A percentile compares a stretch with the other conserved stretches of the same genome.
Conservation (phyloP, 2,797 vertebrate genomes). For the Helostoma temminkii region DNA sequence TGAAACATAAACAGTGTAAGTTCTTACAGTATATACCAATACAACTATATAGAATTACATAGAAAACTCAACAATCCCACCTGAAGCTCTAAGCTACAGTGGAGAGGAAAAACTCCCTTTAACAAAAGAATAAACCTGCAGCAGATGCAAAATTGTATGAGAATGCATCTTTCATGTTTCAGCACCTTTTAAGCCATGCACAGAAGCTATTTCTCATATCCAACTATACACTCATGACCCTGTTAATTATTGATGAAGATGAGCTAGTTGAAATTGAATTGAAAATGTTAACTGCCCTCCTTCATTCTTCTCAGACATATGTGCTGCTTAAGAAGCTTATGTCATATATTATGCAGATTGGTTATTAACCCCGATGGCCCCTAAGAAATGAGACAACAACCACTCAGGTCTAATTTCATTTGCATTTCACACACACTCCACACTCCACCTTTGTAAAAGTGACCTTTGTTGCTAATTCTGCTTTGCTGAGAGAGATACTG, state of each 20-base stretch:
- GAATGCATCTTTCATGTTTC: too few species aligned
- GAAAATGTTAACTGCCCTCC: slow-evolving; percentile 3
- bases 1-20: neutral
- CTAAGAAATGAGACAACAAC: slow-evolving; percentile 24
- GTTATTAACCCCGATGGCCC: slow-evolving; percentile 36
- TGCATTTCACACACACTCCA: neutral
- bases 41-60: too few species aligned
- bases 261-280: slow-evolving; percentile 17
- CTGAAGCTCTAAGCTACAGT: too few species aligned
- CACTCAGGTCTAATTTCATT: slow-evolving; percentile 15
- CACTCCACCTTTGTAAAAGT: neutral
- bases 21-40: too few species aligned
- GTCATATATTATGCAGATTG: slow-evolving; percentile 30
- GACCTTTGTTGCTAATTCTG: neutral
- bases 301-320: neutral
- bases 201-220: neutral
- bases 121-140: too few species aligned
- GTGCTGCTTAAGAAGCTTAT: neutral
- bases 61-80: too few species aligned
- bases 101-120: too few species aligned
- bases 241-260: slow-evolving; percentile 28
- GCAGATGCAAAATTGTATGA: too few species aligned
- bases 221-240: neutral
- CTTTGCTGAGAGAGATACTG: neutral
- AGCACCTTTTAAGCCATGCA: too few species aligned